Conservation (phyloP, 2,888 invertebrate genomes). For the Eristalinus sepulchralis region DNA sequence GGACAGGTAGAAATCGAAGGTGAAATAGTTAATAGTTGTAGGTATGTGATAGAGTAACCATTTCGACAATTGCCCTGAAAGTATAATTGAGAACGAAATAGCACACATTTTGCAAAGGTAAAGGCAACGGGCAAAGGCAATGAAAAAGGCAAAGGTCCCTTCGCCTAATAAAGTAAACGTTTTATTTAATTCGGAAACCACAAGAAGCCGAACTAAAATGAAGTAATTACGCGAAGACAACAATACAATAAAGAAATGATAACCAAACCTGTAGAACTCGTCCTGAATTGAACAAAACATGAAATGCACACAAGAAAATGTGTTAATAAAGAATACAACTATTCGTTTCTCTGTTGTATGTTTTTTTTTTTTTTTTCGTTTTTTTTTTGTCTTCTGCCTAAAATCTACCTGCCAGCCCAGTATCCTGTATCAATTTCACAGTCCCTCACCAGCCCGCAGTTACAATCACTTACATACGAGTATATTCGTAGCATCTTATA, state of each 20-base stretch:
- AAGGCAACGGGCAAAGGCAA: neutral
- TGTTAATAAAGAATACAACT: constrained; percentile 63
- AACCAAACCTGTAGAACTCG: constrained; percentile 57
- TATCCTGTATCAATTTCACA: constrained; percentile 58
- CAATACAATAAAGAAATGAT: constrained; percentile 22
- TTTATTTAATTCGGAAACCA: neutral
- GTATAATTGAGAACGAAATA: too few relatives aligned
- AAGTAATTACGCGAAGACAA: constrained; percentile 4
- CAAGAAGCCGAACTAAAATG: constrained; percentile 1
- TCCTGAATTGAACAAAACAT: constrained; percentile 30
- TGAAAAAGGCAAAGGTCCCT: neutral
- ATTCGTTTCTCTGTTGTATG: constrained; percentile 42
- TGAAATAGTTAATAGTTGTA: neutral
- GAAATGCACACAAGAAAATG: constrained; percentile 57
- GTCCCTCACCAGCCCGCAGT: constrained; percentile 37
- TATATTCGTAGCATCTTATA: constrained; percentile 23
- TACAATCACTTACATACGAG: constrained; percentile 13
- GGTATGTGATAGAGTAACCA: neutral
- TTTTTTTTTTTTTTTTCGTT: neutral
- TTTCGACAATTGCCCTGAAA: too few relatives aligned
- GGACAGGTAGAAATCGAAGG: constrained; percentile 25
- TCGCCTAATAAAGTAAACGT: neutral
- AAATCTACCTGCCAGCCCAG: constrained; percentile 38
- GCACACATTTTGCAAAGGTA: too few relatives aligned
- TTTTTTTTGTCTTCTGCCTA: neutral